Percentiles rank a stretch among this genome's conserved stretches.
Evolutionary conservation across 1,140 invertebrate genomes (phyloP).

Genomic region (Atta cephalotes): DNA sequence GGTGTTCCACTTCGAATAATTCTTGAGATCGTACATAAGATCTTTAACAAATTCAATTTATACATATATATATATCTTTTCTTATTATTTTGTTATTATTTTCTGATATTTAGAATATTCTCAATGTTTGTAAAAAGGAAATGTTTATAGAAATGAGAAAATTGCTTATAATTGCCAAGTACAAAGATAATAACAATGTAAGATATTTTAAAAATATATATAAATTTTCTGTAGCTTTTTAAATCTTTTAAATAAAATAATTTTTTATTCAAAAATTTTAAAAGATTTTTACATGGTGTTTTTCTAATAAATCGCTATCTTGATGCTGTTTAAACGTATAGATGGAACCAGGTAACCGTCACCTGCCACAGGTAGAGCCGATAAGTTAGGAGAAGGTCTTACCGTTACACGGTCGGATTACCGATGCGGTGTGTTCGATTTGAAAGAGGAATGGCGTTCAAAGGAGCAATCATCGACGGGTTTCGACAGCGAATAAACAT

Average conservation of each 20-base stretch:
- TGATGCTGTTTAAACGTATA: neutral
- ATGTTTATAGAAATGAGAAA: neutral
- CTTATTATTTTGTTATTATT: neutral
- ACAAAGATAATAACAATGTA: neutral
- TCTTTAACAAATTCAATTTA: neutral
- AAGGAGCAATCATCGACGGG: conserved; percentile 49
- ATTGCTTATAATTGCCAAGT: neutral
- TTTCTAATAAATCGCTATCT: neutral
- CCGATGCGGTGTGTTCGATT: conserved; percentile 27
- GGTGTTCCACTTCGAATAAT: neutral
- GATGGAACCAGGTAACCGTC: conserved; percentile 6
- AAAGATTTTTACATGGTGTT: neutral
- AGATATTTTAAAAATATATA: neutral
- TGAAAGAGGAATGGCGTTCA: neutral
- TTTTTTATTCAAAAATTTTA: neutral
- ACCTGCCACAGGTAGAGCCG: conserved; percentile 40
- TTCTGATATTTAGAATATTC: neutral
- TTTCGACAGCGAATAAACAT: conserved; percentile 80
- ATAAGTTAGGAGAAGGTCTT: conserved; percentile 79
- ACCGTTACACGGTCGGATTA: conserved; percentile 77
- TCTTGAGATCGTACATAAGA: neutral
- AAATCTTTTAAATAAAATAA: conserved; percentile 1
- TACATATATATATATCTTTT: neutral
- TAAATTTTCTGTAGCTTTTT: neutral
- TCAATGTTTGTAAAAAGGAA: neutral